Evolutionary conservation across 2,888 invertebrate genomes (phyloP), one percentile per base, ranked within the genome.

Genomic region (Colostygia pectinataria): DNA sequence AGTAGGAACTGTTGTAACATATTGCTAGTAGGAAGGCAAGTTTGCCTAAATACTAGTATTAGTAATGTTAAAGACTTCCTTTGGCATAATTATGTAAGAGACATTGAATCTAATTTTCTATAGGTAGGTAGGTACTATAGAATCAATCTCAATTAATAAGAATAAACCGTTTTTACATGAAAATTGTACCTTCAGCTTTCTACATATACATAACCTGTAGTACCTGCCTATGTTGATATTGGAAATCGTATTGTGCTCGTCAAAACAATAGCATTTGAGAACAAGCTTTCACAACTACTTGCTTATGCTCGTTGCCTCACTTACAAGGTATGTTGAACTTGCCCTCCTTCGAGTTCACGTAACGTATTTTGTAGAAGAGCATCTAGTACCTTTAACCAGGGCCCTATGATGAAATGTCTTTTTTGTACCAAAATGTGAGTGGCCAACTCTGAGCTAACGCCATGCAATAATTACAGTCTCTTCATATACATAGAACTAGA

Each of bases 261-360:
- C 32, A 29, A 37, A 29, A 46, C 51, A 52, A 52, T 52, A 15
- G 41, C 29, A 24, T 15, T 27, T 42, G 28, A 38, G 38, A 46
- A 52, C 38, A 44, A 28, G 29, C 42, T 51, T 51, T 43, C 44
- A 51, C 32, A 41, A 14, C 6, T 28, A 27, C 24, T 29, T 41
- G 39, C 31, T 50, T 41, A 38, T n/a, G n/a, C 38, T 34, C 28
- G 36, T 47, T 41, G 41, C 34, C 13, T 27, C 37, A 48, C 23
- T 3, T 7, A 10, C 9, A 7, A 2, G 18, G 12, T 38, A 20
- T 37, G n/a, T 25, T 46, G 38, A 47, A 44, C 43, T 53, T 50
- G 50, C 36, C 36, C 44, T 32, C 10, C 23, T 29, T 27, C 2
- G 23, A 43, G 33, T 33, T 49, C 40, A 46, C n/a, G 37, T 33